Conservation (phyloP, 1,140 invertebrate genomes). For the Eumeta japonica region DNA sequence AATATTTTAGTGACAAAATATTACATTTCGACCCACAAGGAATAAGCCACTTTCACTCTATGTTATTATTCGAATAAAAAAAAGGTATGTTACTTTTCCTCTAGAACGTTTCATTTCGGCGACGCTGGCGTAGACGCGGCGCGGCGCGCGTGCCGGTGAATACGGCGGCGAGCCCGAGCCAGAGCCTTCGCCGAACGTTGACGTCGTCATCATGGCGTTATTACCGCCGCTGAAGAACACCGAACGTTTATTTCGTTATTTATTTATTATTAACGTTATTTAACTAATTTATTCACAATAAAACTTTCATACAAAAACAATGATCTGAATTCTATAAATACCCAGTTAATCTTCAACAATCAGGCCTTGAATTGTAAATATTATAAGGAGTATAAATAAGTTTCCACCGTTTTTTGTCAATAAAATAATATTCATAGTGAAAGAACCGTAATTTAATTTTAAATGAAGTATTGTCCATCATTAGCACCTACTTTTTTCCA, state of each 20-base stretch:
- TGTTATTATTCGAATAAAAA: too few relatives aligned
- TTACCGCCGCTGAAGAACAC: slow-evolving; percentile 27
- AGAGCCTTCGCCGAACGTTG: slow-evolving; percentile 71
- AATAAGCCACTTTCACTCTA: slow-evolving; percentile 31
- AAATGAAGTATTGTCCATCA: too few relatives aligned
- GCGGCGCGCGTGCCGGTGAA: slow-evolving; percentile 63
- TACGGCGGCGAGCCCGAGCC: slow-evolving; percentile 63
- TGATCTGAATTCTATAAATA: neutral
- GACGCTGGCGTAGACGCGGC: slow-evolving; percentile 86
- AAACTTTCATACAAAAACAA: neutral
- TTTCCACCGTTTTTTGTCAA: too few relatives aligned
- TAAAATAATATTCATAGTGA: too few relatives aligned
- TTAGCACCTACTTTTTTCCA: too few relatives aligned
- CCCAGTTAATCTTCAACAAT: too few relatives aligned
- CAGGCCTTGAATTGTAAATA: too few relatives aligned
- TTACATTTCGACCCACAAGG: too few relatives aligned
- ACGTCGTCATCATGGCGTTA: slow-evolving; percentile 69
- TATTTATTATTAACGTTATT: neutral
- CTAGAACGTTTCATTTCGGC: slow-evolving; percentile 89
- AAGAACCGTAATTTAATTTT: too few relatives aligned
- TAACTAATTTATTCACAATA: neutral
- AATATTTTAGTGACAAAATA: too few relatives aligned
- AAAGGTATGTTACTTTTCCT: slow-evolving; percentile 69
- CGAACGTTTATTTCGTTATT: slow-evolving; percentile 1
- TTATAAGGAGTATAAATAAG: too few relatives aligned